Percentiles rank a stretch among this genome's conserved stretches.
These are phyloP conservation scores for Monopterus albus DNA, from an alignment of 2,113 vertebrate genomes.

Conservation along the genomic window DNA sequence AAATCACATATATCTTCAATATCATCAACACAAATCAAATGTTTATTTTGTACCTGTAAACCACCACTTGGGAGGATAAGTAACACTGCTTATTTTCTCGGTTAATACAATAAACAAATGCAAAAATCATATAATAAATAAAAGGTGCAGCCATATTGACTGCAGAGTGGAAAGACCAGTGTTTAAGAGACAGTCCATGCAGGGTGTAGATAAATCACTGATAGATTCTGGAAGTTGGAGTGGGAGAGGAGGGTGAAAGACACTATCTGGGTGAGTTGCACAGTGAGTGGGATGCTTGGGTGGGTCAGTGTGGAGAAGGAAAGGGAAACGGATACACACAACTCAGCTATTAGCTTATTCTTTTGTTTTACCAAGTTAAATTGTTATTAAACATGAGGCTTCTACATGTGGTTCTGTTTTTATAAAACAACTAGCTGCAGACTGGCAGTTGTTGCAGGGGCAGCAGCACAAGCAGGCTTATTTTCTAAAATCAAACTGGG, in stretches of 20 bases:
- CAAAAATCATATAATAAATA: not conserved
- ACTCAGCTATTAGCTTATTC: too few species aligned
- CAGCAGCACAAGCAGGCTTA: too few species aligned
- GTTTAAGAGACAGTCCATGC: not conserved
- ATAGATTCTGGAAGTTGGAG: slow-evolving; percentile 10
- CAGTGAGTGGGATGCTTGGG: slow-evolving; percentile 3
- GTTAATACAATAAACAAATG: not conserved
- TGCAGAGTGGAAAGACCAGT: not conserved
- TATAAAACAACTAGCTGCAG: too few species aligned
- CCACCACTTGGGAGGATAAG: not conserved
- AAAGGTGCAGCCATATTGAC: not conserved
- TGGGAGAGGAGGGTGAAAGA: not conserved
- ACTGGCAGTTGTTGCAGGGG: too few species aligned
- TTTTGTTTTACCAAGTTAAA: too few species aligned
- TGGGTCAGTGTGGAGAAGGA: not conserved
- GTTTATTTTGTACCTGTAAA: not conserved
- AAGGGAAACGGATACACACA: not conserved
- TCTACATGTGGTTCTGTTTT: too few species aligned
- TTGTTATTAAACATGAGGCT: too few species aligned
- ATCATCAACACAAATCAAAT: too few species aligned
- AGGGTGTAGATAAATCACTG: not conserved
- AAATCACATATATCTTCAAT: too few species aligned
- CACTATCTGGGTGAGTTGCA: slow-evolving; percentile 4
- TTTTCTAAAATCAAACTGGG: too few species aligned
- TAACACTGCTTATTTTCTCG: not conserved